These are phyloP conservation scores for Diarsia brunnea DNA, from an alignment of 2,888 invertebrate species.

Conservation along the genomic window DNA sequence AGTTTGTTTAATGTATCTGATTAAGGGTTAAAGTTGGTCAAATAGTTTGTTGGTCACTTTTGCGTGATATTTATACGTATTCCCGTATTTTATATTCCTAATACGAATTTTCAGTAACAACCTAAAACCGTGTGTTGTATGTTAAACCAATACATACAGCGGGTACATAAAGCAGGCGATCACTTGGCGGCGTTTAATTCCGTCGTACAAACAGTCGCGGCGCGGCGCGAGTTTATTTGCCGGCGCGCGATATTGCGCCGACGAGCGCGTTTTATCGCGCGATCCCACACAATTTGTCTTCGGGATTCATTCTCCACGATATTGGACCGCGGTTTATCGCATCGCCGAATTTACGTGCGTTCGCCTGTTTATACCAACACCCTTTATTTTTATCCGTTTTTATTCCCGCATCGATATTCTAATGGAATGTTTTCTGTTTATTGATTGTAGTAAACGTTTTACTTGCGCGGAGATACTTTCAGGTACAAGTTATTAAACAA, in stretches of 20 bases:
- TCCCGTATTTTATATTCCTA: neutral
- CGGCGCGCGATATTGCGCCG: conserved; percentile 65
- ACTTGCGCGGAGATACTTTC: conserved; percentile 21
- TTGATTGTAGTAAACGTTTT: conserved; percentile 60
- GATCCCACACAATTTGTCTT: conserved; percentile 74
- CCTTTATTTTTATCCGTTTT: conserved; percentile 63
- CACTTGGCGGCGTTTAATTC: conserved; percentile 65
- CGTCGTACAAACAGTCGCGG: conserved; percentile 60
- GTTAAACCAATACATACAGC: conserved; percentile 15
- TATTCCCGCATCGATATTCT: conserved; percentile 62
- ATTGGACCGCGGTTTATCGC: conserved; percentile 73
- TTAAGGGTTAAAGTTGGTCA: neutral
- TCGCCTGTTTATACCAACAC: conserved; percentile 67
- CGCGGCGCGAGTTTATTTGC: conserved; percentile 65
- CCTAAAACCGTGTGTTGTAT: conserved; percentile 10
- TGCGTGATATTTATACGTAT: neutral
- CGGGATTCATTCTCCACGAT: conserved; percentile 73
- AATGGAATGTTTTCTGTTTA: conserved; percentile 65
- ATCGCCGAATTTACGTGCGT: conserved; percentile 70
- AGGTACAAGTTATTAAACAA: conserved; percentile 55
- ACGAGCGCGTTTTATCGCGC: conserved; percentile 67
- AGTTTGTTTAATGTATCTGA: neutral
- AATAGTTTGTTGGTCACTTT: no score
- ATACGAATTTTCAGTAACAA: conserved; percentile 3
- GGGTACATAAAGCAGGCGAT: conserved; percentile 54